These are phyloP conservation scores for Chloebia gouldiae DNA, from an alignment of 2,113 vertebrate species.

Conservation along the genomic window DNA sequence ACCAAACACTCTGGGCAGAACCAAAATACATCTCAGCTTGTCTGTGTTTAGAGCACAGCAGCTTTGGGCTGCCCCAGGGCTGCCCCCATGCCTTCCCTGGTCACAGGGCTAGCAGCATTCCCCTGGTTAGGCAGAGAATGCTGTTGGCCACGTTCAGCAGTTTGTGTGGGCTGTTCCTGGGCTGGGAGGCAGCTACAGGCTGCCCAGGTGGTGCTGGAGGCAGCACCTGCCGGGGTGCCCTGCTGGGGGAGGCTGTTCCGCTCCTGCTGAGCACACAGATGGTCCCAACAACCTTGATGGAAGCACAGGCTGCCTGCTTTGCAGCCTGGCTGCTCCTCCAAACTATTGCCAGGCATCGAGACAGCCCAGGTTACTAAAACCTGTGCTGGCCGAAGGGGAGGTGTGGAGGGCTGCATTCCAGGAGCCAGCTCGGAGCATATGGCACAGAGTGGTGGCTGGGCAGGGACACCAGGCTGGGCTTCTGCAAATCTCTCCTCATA, in stretches of 20 bases:
- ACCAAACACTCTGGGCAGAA: not conserved
- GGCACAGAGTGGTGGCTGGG: not conserved
- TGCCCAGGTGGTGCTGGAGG: not conserved
- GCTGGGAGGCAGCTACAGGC: not conserved
- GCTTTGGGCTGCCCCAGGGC: not conserved
- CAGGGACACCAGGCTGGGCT: not conserved
- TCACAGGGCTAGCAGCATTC: fast-evolving
- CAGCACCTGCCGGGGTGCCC: not conserved
- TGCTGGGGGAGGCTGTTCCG: not conserved
- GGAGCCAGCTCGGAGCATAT: not conserved
- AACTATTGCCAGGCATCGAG: not conserved
- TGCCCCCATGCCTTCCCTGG: too few species aligned
- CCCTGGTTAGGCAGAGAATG: fast-evolving
- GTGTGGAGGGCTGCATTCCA: fast-evolving
- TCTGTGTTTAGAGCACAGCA: not conserved
- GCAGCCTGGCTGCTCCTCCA: not conserved
- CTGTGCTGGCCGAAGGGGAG: not conserved
- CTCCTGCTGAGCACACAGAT: not conserved
- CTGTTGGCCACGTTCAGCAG: fast-evolving
- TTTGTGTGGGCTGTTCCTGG: fast-evolving
- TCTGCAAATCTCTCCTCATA: not conserved
- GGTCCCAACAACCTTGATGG: not conserved
- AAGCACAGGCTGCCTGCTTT: not conserved
- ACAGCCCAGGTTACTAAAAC: not conserved
- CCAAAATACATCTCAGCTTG: fast-evolving